Conservation (phyloP, 64 coral and sea anemone genomes). For the Stylophora pistillata region DNA sequence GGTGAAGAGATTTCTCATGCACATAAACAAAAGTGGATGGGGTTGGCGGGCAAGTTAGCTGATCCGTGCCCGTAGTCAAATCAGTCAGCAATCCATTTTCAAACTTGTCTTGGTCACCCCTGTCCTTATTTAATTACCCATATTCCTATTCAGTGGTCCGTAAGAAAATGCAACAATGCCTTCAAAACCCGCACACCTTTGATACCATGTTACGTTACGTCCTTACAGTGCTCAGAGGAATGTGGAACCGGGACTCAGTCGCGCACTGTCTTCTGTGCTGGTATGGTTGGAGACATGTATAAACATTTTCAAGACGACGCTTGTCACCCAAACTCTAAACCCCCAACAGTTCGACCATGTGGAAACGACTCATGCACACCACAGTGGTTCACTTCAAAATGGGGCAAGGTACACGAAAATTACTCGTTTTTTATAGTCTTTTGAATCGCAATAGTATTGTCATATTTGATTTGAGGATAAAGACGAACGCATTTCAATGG, state of each 20-base stretch:
- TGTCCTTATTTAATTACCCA: neutral
- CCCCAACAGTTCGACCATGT: conserved; percentile 38
- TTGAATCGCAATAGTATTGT: neutral
- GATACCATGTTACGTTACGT: neutral
- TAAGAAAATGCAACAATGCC: neutral
- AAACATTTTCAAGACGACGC: conserved; percentile 71
- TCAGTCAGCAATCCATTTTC: no score
- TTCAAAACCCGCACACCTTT: neutral
- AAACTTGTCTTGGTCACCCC: no score
- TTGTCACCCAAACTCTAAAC: conserved; percentile 65
- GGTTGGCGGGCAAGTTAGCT: no score
- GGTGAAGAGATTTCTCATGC: no score
- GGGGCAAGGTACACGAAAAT: conserved; percentile 60
- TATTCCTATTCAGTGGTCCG: neutral
- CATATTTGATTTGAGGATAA: no score
- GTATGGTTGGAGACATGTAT: conserved; percentile 61
- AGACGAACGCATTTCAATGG: no score
- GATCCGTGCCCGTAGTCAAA: no score
- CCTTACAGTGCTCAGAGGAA: conserved; percentile 75
- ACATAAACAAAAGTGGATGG: no score
- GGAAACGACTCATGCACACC: conserved; percentile 70
- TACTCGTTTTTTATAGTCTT: neutral
- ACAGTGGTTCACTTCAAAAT: conserved; percentile 81
- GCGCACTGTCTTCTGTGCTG: conserved; percentile 81
- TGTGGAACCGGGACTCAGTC: conserved; percentile 76